Evolutionary conservation across 1,140 invertebrate species (phyloP), one percentile per base, ranked within the genome.

Genomic region (Drosophila kanapiae): DNA sequence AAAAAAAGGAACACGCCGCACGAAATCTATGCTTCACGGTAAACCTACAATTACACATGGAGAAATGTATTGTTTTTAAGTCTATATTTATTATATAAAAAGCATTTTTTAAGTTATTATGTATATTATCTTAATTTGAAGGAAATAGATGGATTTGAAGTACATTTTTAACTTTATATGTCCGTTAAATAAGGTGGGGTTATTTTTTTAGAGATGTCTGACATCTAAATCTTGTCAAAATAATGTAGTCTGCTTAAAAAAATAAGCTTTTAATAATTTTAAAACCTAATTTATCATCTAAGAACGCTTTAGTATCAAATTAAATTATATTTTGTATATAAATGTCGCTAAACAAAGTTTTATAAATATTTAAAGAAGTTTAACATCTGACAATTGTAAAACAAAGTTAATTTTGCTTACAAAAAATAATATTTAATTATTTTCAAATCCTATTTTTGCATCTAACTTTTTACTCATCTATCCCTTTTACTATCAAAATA

Each of bases 1-100:
- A 91, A 91, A 91, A 91, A 91, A 91, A 58, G 9, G 9, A 56
- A 18, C 42, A 29, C 64, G 35, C 56, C 31, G 40, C 57, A 54
- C 11, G 37, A 53, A 54, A 68, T 16, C 63, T 53, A 37, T 69
- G n/a, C 42, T 18, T 45, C 14, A 45, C 29, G 29, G 23, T 45
- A 23, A 10, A 45, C 11, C 63, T 18, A 29, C 1, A 23, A 3
- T 6, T 47, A 38, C 64, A 67, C 33, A 23, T 8, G 6, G 16
- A 67, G 5, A 48, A 67, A 63, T 33, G 0, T 0, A 0, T 14
- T 0, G 5, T 6, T 23, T 9, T 37, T 4, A 18, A n/a, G 2
- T 9, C 3, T n/a, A 6, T 8, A 6, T 27, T 29, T 11, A 14
- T n/a, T 9, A 9, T 23, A 23, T 54, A 14, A 13, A 33, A 45